Conservation (phyloP, 92 coral and sea anemone species). For the Phymanthus crucifer region DNA sequence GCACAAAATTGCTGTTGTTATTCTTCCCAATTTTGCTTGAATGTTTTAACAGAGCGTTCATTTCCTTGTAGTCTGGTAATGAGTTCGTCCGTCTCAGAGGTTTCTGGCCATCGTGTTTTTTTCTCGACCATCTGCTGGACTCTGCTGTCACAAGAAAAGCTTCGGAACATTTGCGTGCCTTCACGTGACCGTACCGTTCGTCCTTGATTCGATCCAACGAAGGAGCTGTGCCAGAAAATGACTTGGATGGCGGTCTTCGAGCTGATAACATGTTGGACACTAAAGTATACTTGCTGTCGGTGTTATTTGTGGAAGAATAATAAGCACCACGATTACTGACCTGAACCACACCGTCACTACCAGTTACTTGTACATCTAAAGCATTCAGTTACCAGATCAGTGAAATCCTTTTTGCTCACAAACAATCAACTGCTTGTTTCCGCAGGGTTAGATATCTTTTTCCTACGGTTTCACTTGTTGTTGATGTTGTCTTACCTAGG, state of each 20-base stretch:
- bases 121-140: slow-evolving; percentile 33
- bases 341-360: background rate
- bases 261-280: slow-evolving; percentile 22
- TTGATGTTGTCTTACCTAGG: background rate
- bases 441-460: background rate
- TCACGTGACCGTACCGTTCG: slow-evolving; percentile 56
- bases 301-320: background rate
- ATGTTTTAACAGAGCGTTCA: slow-evolving; percentile 30
- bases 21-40: slow-evolving; percentile 29
- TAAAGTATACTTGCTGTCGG: background rate
- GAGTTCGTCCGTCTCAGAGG: slow-evolving; percentile 66
- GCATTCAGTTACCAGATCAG: background rate
- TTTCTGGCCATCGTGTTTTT: slow-evolving; percentile 11
- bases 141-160: slow-evolving; percentile 27
- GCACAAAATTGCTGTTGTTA: slow-evolving; percentile 2
- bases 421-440: background rate
- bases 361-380: background rate
- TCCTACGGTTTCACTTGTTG: background rate
- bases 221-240: slow-evolving; percentile 67
- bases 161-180: slow-evolving; percentile 51
- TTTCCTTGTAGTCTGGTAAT: slow-evolving; percentile 77
- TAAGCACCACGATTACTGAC: background rate
- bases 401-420: slow-evolving; percentile 1
- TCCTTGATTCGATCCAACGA: slow-evolving; percentile 66
- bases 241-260: slow-evolving; percentile 56